Conservation (phyloP, 2,113 vertebrate genomes). For the Burhinus bistriatus region DNA sequence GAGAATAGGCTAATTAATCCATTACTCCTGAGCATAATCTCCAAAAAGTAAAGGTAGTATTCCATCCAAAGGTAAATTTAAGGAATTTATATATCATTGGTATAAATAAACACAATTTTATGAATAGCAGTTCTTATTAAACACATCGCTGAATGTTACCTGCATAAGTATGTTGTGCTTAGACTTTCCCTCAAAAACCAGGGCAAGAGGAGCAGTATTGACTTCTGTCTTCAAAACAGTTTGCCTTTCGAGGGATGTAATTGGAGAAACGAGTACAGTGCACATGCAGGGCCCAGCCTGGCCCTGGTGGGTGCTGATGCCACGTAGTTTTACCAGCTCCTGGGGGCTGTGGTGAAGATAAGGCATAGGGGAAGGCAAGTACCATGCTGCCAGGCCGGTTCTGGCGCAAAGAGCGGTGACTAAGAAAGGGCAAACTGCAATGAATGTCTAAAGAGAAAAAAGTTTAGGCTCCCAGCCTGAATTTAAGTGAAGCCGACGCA, state of each 20-base stretch:
- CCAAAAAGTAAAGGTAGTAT: not conserved
- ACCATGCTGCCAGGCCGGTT: not conserved
- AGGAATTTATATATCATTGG: not conserved
- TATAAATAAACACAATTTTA: not conserved
- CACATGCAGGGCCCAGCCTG: too few relatives aligned
- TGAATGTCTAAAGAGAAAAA: not conserved
- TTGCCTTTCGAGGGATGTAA: rapidly evolving
- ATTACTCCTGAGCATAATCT: not conserved
- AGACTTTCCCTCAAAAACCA: not conserved
- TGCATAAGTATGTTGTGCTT: not conserved
- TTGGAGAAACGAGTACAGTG: not conserved
- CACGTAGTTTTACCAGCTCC: rapidly evolving
- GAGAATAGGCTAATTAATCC: not conserved
- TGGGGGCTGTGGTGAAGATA: not conserved
- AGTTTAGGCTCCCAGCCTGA: too few relatives aligned
- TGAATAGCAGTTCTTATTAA: not conserved
- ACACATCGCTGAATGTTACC: not conserved
- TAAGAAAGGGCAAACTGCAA: not conserved
- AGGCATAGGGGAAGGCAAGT: not conserved
- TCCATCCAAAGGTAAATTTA: not conserved
- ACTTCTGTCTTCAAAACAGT: not conserved
- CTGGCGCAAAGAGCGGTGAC: not conserved
- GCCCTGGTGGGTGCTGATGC: rapidly evolving
- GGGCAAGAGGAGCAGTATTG: not conserved
- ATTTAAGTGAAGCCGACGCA: not conserved